These are phyloP conservation scores for Drosophila monieri DNA, from an alignment of 2,888 invertebrate species.

Conservation along the genomic window DNA sequence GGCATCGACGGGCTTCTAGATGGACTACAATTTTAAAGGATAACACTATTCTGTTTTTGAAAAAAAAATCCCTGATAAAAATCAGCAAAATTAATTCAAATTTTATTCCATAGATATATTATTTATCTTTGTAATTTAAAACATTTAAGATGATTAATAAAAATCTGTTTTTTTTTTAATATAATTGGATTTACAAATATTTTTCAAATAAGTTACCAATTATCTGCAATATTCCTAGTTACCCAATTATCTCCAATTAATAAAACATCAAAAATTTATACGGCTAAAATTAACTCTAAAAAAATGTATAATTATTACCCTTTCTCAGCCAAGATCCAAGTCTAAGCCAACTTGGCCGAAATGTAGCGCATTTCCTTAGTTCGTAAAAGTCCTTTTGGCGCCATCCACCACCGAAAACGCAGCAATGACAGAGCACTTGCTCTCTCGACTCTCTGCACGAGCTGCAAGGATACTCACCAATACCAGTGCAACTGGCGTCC, in stretches of 20 bases:
- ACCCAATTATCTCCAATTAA: too few relatives aligned
- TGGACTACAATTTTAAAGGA: slow-evolving; percentile 2
- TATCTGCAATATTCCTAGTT: too few relatives aligned
- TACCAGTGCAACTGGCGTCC: slow-evolving; percentile 54
- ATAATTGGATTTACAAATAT: too few relatives aligned
- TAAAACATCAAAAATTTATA: too few relatives aligned
- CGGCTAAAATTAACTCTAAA: too few relatives aligned
- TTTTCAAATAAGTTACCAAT: too few relatives aligned
- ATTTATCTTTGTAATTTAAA: too few relatives aligned
- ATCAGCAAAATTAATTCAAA: too few relatives aligned
- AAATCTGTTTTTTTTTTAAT: too few relatives aligned
- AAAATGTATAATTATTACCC: neutral
- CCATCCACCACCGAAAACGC: slow-evolving; percentile 56
- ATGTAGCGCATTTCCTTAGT: slow-evolving; percentile 56
- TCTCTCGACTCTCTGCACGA: slow-evolving; percentile 52
- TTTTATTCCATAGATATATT: too few relatives aligned
- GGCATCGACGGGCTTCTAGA: neutral
- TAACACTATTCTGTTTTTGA: neutral
- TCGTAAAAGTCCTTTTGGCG: slow-evolving; percentile 17
- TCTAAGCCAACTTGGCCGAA: slow-evolving; percentile 1
- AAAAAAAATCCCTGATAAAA: too few relatives aligned
- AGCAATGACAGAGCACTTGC: slow-evolving; percentile 32
- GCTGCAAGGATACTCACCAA: slow-evolving; percentile 58
- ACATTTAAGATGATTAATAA: too few relatives aligned
- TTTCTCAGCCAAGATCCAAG: neutral